A percentile compares a stretch with the other conserved stretches of the same genome.
These are phyloP conservation scores for Apodemus agrarius DNA, from an alignment of 2,797 vertebrate genomes.

Conservation along the genomic window DNA sequence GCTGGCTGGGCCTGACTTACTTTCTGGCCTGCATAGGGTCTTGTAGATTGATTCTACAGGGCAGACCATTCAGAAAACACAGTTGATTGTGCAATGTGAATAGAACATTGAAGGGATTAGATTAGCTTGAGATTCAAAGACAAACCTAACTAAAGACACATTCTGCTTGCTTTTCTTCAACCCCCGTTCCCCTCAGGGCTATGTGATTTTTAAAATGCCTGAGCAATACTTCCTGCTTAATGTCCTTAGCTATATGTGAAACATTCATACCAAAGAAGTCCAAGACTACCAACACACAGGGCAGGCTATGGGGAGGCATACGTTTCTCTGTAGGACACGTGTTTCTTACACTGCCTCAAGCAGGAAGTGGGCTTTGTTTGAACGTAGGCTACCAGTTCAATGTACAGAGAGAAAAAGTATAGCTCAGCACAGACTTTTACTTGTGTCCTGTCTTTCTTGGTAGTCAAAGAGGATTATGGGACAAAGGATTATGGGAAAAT, in stretches of 20 bases:
- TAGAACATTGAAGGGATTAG: background rate
- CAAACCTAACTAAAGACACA: background rate
- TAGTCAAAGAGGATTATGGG: background rate
- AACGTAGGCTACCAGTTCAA: background rate
- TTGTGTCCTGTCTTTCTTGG: background rate
- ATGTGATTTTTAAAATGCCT: background rate
- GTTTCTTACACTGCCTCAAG: background rate
- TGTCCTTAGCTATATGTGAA: background rate
- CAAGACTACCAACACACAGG: background rate
- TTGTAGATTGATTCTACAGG: background rate
- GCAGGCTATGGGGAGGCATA: background rate
- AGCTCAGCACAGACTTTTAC: background rate
- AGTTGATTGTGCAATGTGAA: background rate
- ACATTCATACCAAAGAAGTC: background rate
- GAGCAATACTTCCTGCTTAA: background rate
- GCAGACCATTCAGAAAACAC: constrained; percentile 31
- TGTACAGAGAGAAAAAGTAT: background rate
- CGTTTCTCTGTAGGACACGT: background rate
- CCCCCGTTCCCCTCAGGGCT: too few relatives aligned
- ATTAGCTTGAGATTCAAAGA: background rate
- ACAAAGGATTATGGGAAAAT: background rate
- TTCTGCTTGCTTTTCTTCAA: background rate
- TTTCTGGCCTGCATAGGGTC: constrained; percentile 47
- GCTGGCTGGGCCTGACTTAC: background rate
- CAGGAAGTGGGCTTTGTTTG: constrained; percentile 38